Evolutionary conservation across 2,888 invertebrate genomes (phyloP).

Genomic region (Drosophila algonquin): DNA sequence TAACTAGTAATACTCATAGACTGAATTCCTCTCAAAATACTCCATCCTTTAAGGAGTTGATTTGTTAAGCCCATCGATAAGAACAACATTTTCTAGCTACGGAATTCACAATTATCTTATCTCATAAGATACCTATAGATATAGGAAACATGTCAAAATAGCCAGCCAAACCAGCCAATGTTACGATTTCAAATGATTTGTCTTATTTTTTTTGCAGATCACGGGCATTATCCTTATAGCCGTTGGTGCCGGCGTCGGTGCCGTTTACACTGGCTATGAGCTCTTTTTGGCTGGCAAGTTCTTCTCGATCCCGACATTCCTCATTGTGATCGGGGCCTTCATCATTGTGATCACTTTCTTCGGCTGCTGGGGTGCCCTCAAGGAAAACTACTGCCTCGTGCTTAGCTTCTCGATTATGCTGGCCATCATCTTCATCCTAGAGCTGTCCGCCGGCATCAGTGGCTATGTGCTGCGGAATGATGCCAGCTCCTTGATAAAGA

Average conservation of each 20-base stretch:
- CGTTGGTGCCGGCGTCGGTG: conserved; percentile 89
- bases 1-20: not conserved
- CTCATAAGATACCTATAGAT: not conserved
- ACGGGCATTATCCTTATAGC: conserved; percentile 91
- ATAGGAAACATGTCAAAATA: not conserved
- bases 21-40: no score
- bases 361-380: conserved; percentile 94
- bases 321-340: conserved; percentile 88
- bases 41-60: not conserved
- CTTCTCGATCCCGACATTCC: conserved; percentile 89
- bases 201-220: conserved; percentile 85
- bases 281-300: conserved; percentile 88
- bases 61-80: not conserved
- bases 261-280: conserved; percentile 88
- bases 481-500: conserved; percentile 85
- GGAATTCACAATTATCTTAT: not conserved
- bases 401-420: conserved; percentile 89
- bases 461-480: conserved; percentile 87
- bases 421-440: conserved; percentile 89
- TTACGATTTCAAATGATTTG: not conserved
- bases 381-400: conserved; percentile 92
- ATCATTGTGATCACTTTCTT: conserved; percentile 91
- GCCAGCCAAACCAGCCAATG: not conserved
- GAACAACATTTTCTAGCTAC: not conserved
- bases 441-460: conserved; percentile 90